phyloP scores from a whole-genome alignment of 2,888 invertebrate genomes.

The Terebella lapidaria region DNA sequence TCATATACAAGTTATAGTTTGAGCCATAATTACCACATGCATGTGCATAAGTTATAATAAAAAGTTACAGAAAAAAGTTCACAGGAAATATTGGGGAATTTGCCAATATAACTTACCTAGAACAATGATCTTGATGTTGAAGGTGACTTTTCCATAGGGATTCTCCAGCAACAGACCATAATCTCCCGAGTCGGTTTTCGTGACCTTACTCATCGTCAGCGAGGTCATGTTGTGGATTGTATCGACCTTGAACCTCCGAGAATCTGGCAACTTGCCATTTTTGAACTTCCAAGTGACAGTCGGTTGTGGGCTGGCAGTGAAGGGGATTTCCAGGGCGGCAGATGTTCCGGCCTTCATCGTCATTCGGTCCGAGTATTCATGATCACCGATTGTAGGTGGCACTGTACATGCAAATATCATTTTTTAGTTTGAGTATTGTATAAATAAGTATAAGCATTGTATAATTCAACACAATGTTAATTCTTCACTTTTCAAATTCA shows the following conservation, averaged over 20 bases:
- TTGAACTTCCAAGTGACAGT: conserved; percentile 29
- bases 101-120: conserved; percentile 60
- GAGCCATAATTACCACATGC: too few species aligned
- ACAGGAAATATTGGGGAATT: too few species aligned
- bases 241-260: conserved; percentile 22
- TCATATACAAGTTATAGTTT: too few species aligned
- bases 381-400: conserved; percentile 20
- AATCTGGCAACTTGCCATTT: conserved; percentile 17
- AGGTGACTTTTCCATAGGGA: conserved; percentile 68
- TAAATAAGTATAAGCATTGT: too few species aligned
- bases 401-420: conserved; percentile 18
- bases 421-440: too few species aligned
- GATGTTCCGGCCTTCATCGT: conserved; percentile 26
- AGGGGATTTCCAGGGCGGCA: conserved; percentile 29
- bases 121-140: conserved; percentile 45
- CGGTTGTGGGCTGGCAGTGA: conserved; percentile 28
- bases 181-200: conserved; percentile 34
- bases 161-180: conserved; percentile 63
- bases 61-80: too few species aligned
- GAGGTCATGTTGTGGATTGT: conserved; percentile 22
- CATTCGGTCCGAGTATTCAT: conserved; percentile 24
- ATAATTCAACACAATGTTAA: too few species aligned
- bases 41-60: too few species aligned
- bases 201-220: conserved; percentile 29
- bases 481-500: too few species aligned